Conservation (phyloP, 2,113 vertebrate species). For the Antechinus stuartii region DNA sequence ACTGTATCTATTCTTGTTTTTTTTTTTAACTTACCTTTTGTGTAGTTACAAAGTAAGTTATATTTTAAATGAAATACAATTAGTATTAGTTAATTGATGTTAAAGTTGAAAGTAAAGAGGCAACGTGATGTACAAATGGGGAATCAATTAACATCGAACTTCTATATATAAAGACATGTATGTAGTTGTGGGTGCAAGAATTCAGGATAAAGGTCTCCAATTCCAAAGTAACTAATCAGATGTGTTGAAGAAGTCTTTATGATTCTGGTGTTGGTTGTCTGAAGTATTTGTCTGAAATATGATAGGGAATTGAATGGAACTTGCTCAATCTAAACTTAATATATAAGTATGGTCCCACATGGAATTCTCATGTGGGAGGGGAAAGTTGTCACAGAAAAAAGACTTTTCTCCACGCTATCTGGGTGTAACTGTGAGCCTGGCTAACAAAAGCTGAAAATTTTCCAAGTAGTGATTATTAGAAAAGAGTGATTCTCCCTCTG, state of each 20-base stretch:
- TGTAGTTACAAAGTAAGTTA: background rate
- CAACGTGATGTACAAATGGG: background rate
- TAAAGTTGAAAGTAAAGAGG: background rate
- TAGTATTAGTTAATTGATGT: background rate
- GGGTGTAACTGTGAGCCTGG: background rate
- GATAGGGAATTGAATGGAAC: background rate
- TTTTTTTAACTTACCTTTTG: background rate
- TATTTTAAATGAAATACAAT: background rate
- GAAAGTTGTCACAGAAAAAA: background rate
- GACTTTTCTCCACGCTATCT: background rate
- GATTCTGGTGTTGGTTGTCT: background rate
- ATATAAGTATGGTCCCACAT: background rate
- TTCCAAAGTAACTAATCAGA: background rate
- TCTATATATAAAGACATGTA: background rate
- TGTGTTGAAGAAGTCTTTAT: background rate
- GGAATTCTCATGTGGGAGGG: background rate
- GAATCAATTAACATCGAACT: background rate
- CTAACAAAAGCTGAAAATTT: background rate
- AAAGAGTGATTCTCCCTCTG: background rate
- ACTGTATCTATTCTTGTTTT: background rate
- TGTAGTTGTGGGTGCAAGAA: background rate
- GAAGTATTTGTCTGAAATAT: background rate
- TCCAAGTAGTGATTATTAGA: background rate
- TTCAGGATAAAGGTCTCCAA: background rate
- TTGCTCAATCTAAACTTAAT: background rate